Conservation (phyloP, 1,140 invertebrate species). For the Latrodectus geometricus region DNA sequence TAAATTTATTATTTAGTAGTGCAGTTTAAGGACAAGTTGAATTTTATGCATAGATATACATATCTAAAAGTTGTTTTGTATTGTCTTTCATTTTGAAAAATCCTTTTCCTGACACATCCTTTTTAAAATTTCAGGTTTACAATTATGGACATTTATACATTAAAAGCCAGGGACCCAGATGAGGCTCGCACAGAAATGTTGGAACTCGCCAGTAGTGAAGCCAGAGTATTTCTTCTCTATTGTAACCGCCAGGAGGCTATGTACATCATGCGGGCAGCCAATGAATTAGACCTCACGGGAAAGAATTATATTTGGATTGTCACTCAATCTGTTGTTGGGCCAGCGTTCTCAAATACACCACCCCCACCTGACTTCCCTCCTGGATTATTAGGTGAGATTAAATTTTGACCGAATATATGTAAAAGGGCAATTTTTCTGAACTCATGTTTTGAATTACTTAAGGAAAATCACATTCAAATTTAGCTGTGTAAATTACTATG, state of each 20-base stretch:
- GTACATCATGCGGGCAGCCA: slow-evolving; percentile 83
- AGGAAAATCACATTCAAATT: too few species aligned
- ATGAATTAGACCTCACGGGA: slow-evolving; percentile 87
- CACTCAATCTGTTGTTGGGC: slow-evolving; percentile 91
- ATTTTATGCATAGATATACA: too few species aligned
- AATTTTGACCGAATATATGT: not conserved
- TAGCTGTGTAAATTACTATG: too few species aligned
- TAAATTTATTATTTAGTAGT: too few species aligned
- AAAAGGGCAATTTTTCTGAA: not conserved
- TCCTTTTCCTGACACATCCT: not conserved
- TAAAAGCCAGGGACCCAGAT: slow-evolving; percentile 53
- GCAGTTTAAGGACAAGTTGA: too few species aligned
- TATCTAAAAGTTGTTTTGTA: too few species aligned
- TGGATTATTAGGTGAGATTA: slow-evolving; percentile 87
- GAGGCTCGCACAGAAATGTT: slow-evolving; percentile 55
- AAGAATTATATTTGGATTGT: slow-evolving; percentile 98
- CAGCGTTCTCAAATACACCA: slow-evolving; percentile 69
- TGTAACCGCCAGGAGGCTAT: slow-evolving; percentile 88
- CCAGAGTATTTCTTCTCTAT: slow-evolving; percentile 92
- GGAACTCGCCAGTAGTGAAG: slow-evolving; percentile 89
- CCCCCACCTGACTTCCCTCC: slow-evolving; percentile 87
- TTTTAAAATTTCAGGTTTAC: slow-evolving; percentile 49
- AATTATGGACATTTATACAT: slow-evolving; percentile 62
- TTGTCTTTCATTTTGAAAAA: not conserved
- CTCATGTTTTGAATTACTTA: not conserved